These are phyloP conservation scores for Hecatera dysodea DNA, from an alignment of 2,888 invertebrate species.

Conservation along the genomic window DNA sequence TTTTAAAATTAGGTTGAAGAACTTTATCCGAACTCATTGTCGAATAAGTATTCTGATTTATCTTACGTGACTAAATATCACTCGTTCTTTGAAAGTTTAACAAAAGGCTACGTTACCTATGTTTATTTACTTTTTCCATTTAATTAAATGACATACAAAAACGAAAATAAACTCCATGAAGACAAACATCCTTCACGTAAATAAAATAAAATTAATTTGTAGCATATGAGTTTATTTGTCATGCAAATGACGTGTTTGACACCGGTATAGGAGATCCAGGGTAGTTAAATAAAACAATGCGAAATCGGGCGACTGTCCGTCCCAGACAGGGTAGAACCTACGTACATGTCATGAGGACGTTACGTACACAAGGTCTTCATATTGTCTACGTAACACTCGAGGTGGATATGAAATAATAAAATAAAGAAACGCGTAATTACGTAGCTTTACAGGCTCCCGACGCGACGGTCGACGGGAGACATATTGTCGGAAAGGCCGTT, in stretches of 20 bases:
- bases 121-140: not conserved
- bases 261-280: slow-evolving; percentile 56
- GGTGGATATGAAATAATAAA: slow-evolving; percentile 29
- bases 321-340: slow-evolving; percentile 54
- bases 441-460: slow-evolving; percentile 3
- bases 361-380: slow-evolving; percentile 42
- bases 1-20: not conserved
- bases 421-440: slow-evolving; percentile 35
- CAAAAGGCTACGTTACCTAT: slow-evolving; percentile 1
- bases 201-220: slow-evolving; percentile 50
- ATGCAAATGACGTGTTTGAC: slow-evolving; percentile 67
- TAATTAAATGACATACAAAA: slow-evolving; percentile 1
- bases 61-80: not conserved
- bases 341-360: slow-evolving; percentile 53
- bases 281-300: slow-evolving; percentile 62
- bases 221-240: slow-evolving; percentile 43
- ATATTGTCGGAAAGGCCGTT: not conserved
- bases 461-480: not conserved
- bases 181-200: slow-evolving; percentile 24
- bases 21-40: not conserved
- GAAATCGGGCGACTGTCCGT: slow-evolving; percentile 51
- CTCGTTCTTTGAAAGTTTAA: slow-evolving; percentile 1
- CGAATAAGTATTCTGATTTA: not conserved
- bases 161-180: slow-evolving; percentile 22
- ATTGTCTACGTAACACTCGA: slow-evolving; percentile 31